These are phyloP conservation scores for Hypanus sabinus DNA, from an alignment of 2,113 vertebrate genomes.

Conservation along the genomic window DNA sequence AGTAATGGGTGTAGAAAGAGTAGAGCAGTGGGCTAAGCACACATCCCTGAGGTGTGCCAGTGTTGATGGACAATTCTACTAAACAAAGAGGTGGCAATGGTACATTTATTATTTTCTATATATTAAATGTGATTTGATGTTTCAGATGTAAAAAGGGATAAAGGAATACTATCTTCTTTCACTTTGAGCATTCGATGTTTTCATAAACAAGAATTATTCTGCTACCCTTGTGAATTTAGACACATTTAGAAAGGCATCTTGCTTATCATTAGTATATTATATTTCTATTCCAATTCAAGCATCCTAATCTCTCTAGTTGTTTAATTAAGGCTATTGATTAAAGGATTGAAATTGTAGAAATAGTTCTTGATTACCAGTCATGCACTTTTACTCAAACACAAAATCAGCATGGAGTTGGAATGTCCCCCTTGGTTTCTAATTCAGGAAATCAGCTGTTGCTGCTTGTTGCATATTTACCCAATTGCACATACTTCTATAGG, in stretches of 20 bases:
- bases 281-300: background rate
- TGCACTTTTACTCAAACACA: background rate
- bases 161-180: background rate
- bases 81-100: background rate
- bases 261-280: background rate
- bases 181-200: background rate
- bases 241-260: background rate
- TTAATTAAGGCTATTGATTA: background rate
- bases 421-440: background rate
- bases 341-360: background rate
- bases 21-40: too few relatives aligned
- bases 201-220: background rate
- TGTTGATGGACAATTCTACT: background rate
- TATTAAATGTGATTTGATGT: background rate
- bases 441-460: conserved; percentile 21
- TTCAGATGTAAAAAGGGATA: background rate
- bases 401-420: conserved; percentile 6
- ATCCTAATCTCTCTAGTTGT: background rate
- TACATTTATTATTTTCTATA: background rate
- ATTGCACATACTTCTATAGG: background rate
- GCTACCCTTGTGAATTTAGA: background rate
- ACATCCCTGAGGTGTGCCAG: too few relatives aligned
- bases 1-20: too few relatives aligned
- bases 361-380: background rate
- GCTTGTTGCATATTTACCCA: background rate